Conservation (phyloP, 1,140 invertebrate genomes). For the Drosophila fuyamai region DNA sequence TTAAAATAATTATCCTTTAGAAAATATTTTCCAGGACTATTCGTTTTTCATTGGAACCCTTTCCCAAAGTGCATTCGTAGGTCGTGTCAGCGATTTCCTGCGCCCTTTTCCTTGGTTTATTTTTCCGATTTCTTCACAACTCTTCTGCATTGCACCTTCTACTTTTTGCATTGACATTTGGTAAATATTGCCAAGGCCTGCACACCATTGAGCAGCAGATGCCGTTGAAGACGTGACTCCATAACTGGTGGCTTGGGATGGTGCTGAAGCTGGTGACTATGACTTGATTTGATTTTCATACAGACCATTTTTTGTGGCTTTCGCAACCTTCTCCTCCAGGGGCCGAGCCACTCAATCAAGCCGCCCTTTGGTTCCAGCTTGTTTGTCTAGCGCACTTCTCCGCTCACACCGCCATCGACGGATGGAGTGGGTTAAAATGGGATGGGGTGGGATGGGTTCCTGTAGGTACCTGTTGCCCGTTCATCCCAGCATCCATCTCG, state of each 20-base stretch:
- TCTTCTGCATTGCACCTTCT: constrained; percentile 61
- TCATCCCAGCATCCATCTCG: constrained; percentile 26
- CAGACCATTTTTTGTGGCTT: constrained; percentile 43
- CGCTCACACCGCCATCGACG: constrained; percentile 28
- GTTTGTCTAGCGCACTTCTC: constrained; percentile 75
- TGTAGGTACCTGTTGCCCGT: constrained; percentile 27
- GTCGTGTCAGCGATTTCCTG: constrained; percentile 12
- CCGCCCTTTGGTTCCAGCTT: constrained; percentile 66
- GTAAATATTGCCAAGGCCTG: constrained; percentile 73
- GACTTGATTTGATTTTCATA: constrained; percentile 82
- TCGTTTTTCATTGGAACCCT: background rate
- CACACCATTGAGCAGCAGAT: constrained; percentile 55
- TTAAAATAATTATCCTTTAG: too few species aligned
- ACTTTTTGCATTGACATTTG: constrained; percentile 82
- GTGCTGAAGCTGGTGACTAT: constrained; percentile 57
- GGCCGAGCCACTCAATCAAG: constrained; percentile 70
- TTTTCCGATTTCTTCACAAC: constrained; percentile 42
- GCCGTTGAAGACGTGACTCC: constrained; percentile 56
- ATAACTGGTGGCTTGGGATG: constrained; percentile 38
- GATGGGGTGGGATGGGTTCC: constrained; percentile 7
- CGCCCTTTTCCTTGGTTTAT: constrained; percentile 34
- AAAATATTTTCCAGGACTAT: too few species aligned
- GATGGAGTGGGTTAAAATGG: constrained; percentile 26
- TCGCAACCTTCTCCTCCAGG: constrained; percentile 28
- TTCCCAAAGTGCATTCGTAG: constrained; percentile 36